Base-by-base conservation (phyloP, 2,113 vertebrate genomes). In the Leptosomus discolor region DNA sequence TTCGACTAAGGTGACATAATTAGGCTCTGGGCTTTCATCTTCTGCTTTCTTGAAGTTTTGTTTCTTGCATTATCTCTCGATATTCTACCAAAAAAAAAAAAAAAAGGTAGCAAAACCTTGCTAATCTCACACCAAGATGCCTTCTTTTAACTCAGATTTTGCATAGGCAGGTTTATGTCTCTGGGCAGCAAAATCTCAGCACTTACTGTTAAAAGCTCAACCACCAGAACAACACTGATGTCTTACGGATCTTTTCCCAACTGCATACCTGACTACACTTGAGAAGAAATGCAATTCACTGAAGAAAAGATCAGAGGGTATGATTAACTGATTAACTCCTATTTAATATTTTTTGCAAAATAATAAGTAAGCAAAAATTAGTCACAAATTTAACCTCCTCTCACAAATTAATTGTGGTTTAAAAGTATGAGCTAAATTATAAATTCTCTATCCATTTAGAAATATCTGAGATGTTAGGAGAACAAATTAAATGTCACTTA, bases 181-280 rank as follows among this genome's bases (percentile, higher is more conserved):
- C 46, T 48, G 73, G 26, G 21, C 51, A 91, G 51, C 27, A 85
- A 85, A 89, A 87, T 68, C 69, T 75, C 10, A 2, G 26, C 27
- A 12, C 30, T 81, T 67, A 56, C 84, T 79, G 61, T 93, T 95
- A 82, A 95, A 96, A 94, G 65, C 94, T 92, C 93, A 91, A 82
- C 85, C 70, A 90, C 70, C 8, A 71, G 43, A 94, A 96, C 43
- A 95, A n/a, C 36, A 46, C 21, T 37, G 60, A 56, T 5, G 16
- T 76, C 43, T 65, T 50, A 65, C 0, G 5, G 69, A 77, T 77
- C 23, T 87, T 87, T 95, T 81, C 87, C 90, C 74, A 82, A 2
- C 39, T 85, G 46, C 61, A 85, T 53, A 88, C 69, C 78, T 0
- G 4, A 75, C 61, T 60, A 70, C 65, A 41, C 57, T 79, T 69